phyloP scores from a whole-genome alignment of 2,888 invertebrate genomes.

The Coelopa pilipes region DNA sequence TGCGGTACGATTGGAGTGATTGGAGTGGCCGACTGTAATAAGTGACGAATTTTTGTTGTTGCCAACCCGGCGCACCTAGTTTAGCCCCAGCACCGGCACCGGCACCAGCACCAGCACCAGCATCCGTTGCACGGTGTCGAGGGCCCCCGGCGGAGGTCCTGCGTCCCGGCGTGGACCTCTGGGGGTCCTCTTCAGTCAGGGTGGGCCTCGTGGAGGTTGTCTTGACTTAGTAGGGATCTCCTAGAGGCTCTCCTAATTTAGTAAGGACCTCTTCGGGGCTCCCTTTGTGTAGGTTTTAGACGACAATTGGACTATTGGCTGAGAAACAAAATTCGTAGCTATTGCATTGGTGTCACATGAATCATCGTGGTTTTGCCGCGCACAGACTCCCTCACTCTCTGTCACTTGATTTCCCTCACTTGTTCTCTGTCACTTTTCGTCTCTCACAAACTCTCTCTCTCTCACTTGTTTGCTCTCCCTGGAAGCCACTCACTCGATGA shows the following conservation, averaged over 20 bases:
- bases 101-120: no score
- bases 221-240: no score
- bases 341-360: constrained; percentile 30
- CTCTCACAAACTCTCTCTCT: neutral
- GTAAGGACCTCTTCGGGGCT: no score
- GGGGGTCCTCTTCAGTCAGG: neutral
- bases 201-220: no score
- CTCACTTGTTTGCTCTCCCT: neutral
- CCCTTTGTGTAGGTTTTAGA: neutral
- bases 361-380: constrained; percentile 1
- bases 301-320: neutral
- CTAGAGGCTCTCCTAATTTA: no score
- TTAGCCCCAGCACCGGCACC: no score
- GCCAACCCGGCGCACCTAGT: neutral
- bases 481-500: neutral
- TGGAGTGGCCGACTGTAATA: constrained; percentile 46
- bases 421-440: no score
- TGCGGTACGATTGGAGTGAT: constrained; percentile 53
- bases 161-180: no score
- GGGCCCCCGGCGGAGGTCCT: no score
- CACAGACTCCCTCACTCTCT: no score
- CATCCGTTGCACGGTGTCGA: no score
- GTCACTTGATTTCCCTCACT: neutral
- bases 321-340: constrained; percentile 33
- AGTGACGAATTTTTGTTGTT: constrained; percentile 23